phyloP scores from a whole-genome alignment of 37 sponge, comb jelly and placozoan genomes.

The Geodia barretti region DNA sequence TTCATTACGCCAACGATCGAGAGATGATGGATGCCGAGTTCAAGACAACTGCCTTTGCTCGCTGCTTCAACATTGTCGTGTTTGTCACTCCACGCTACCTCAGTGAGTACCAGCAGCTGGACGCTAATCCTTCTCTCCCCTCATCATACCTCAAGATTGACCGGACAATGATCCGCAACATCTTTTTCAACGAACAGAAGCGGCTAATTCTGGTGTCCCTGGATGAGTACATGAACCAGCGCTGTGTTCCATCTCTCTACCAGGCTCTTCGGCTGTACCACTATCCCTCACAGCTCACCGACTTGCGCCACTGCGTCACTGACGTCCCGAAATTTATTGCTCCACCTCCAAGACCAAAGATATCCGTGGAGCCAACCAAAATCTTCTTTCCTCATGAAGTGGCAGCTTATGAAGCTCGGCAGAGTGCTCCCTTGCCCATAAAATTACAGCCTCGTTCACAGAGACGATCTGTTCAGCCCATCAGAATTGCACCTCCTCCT shows the following conservation, averaged over 20 bases:
- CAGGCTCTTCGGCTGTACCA: neutral
- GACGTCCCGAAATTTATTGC: neutral
- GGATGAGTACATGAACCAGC: neutral
- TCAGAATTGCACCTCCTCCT: too few relatives aligned
- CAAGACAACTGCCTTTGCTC: neutral
- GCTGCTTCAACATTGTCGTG: neutral
- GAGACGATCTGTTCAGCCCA: too few relatives aligned
- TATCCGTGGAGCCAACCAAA: neutral
- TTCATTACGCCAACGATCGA: too few relatives aligned
- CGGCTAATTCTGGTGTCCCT: neutral
- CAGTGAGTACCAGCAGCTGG: neutral
- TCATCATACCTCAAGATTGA: neutral
- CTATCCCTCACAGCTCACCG: neutral
- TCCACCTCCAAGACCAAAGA: neutral
- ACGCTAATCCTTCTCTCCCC: neutral
- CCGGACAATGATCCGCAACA: neutral
- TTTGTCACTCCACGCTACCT: neutral
- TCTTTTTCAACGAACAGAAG: neutral
- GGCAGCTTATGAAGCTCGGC: too few relatives aligned
- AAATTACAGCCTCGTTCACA: too few relatives aligned
- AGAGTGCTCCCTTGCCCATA: too few relatives aligned
- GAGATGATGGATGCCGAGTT: neutral
- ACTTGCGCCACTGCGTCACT: neutral
- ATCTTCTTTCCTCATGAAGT: too few relatives aligned
- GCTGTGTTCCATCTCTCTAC: neutral